Evolutionary conservation across 2,888 invertebrate genomes (phyloP).

Genomic region (Tenthredo mesomela): DNA sequence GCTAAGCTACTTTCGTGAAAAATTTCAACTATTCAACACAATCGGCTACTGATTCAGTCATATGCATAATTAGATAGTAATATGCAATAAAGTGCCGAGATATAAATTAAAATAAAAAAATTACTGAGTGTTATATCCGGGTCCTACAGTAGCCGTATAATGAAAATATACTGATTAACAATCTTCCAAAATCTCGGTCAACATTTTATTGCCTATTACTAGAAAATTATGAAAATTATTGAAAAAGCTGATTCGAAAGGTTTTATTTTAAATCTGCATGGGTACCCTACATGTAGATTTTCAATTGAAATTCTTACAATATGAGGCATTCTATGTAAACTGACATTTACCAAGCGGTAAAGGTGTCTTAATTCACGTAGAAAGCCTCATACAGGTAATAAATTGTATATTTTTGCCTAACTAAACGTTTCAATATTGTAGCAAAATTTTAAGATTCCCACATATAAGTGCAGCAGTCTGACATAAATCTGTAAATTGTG

Average conservation of each 20-base stretch:
- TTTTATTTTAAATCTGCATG: neutral
- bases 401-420: conserved; percentile 5
- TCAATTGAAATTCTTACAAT: neutral
- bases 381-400: conserved; percentile 8
- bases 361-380: neutral
- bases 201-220: neutral
- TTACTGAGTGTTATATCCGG: neutral
- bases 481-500: conserved; percentile 9
- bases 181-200: neutral
- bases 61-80: neutral
- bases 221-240: neutral
- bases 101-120: neutral
- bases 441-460: neutral
- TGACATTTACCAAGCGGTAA: neutral
- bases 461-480: neutral
- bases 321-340: neutral
- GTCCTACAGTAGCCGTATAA: neutral
- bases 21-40: neutral
- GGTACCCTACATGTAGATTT: neutral
- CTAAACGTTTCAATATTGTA: conserved; percentile 13
- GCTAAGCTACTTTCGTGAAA: neutral
- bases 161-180: neutral
- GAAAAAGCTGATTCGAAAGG: neutral
- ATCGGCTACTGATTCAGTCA: neutral
- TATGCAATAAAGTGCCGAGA: neutral